A percentile compares a stretch with the other conserved stretches of the same genome.
phyloP scores from a whole-genome alignment of 1,140 invertebrate species.

The Platyscapa corneri region DNA sequence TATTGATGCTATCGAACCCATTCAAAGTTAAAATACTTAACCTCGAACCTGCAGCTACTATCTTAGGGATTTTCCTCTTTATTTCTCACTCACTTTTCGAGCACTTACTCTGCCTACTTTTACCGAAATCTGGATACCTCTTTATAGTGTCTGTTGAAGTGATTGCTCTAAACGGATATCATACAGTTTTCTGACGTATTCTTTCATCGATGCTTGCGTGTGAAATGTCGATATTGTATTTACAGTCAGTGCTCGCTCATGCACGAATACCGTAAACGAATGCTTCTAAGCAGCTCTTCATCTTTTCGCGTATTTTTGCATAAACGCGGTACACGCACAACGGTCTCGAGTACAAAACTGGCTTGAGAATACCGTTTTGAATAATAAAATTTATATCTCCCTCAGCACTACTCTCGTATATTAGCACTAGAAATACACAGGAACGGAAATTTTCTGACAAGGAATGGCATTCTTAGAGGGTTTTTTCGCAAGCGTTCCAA shows the following conservation, averaged over 20 bases:
- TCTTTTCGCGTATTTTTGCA: neutral
- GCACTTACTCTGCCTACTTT: neutral
- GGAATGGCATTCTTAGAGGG: neutral
- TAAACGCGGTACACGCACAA: neutral
- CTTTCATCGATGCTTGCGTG: neutral
- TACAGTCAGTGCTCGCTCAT: too few relatives aligned
- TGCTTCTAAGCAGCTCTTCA: neutral
- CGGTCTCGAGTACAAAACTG: neutral
- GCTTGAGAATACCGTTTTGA: neutral
- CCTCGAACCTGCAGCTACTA: too few relatives aligned
- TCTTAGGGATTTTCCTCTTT: neutral
- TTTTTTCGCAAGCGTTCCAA: neutral
- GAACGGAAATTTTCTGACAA: conserved; percentile 20
- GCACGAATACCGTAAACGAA: neutral
- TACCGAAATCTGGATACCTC: neutral
- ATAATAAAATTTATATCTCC: conserved; percentile 37
- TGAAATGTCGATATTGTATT: neutral
- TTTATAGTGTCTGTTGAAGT: too few relatives aligned
- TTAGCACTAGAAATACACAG: neutral
- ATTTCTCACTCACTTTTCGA: neutral
- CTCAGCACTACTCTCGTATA: neutral
- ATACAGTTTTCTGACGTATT: too few relatives aligned
- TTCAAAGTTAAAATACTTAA: neutral
- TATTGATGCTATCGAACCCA: neutral
- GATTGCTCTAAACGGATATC: too few relatives aligned